phyloP scores from a whole-genome alignment of 2,888 invertebrate genomes.

The Drosophila nr. perissopoda region DNA sequence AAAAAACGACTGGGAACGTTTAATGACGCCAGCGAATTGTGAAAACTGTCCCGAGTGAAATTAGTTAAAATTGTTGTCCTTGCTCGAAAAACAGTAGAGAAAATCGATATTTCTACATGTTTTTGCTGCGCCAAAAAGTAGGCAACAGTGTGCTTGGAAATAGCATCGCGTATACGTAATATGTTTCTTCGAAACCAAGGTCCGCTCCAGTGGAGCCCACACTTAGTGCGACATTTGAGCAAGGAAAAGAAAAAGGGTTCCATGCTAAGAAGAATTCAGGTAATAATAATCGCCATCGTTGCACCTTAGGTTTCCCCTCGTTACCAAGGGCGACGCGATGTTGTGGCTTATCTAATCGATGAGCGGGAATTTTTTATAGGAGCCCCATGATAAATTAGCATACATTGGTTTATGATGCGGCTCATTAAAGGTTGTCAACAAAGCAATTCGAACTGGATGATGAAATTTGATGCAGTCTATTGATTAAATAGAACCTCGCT shows the following conservation, averaged over 20 bases:
- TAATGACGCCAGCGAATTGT: conserved; percentile 50
- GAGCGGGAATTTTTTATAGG: neutral
- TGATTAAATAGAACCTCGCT: conserved; percentile 11
- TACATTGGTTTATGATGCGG: conserved; percentile 61
- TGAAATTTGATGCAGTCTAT: conserved; percentile 35
- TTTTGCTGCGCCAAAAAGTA: conserved; percentile 58
- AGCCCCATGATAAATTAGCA: conserved; percentile 52
- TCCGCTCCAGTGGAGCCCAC: conserved; percentile 58
- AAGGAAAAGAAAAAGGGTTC: conserved; percentile 30
- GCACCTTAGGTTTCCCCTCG: conserved; percentile 6
- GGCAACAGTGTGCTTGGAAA: conserved; percentile 50
- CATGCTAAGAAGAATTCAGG: conserved; percentile 68
- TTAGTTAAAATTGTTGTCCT: conserved; percentile 18
- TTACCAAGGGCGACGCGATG: conserved; percentile 38
- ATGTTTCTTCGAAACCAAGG: conserved; percentile 70
- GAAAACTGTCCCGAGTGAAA: conserved; percentile 41
- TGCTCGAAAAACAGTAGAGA: conserved; percentile 1
- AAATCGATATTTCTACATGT: conserved; percentile 56
- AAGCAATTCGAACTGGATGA: conserved; percentile 51
- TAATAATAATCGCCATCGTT: conserved; percentile 26
- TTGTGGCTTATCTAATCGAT: conserved; percentile 56
- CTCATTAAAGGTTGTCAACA: conserved; percentile 42
- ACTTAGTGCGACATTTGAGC: conserved; percentile 41
- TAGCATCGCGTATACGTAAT: conserved; percentile 58
- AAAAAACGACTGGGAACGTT: conserved; percentile 19